phyloP scores from a whole-genome alignment of 64 coral and sea anemone genomes.

The Cladopsammia gracilis region DNA sequence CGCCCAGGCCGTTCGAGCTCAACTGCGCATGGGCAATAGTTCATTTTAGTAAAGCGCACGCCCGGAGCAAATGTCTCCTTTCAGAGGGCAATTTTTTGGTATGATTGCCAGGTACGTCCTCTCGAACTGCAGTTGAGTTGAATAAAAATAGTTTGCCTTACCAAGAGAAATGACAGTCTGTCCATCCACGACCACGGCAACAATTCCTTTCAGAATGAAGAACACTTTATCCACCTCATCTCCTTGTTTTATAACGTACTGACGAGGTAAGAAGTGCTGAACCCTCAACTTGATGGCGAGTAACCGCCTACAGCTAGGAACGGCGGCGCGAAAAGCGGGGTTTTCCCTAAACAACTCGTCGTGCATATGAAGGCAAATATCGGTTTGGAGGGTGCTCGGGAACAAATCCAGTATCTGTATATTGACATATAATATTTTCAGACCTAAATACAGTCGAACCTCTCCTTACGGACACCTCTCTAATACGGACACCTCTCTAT shows the following conservation, averaged over 20 bases:
- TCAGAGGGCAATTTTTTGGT: too few relatives aligned
- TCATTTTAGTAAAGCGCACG: too few relatives aligned
- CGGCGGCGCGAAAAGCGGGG: conserved; percentile 73
- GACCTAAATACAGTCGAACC: too few relatives aligned
- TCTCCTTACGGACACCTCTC: too few relatives aligned
- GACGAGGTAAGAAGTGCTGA: conserved; percentile 74
- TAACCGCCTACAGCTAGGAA: conserved; percentile 79
- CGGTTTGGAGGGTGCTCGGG: conserved; percentile 81
- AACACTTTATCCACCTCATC: conserved; percentile 81
- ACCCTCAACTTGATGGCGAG: conserved; percentile 76
- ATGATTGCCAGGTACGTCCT: too few relatives aligned
- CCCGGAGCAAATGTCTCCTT: too few relatives aligned
- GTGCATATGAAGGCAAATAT: conserved; percentile 90
- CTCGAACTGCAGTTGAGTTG: too few relatives aligned
- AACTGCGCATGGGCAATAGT: too few relatives aligned
- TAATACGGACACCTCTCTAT: too few relatives aligned
- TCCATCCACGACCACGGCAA: conserved; percentile 77
- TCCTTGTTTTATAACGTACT: conserved; percentile 93
- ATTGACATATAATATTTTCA: neutral
- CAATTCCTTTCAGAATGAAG: conserved; percentile 87
- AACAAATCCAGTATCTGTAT: conserved; percentile 81
- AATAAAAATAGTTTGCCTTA: neutral
- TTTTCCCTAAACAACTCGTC: conserved; percentile 71
- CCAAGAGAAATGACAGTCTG: conserved; percentile 73
- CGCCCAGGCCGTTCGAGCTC: too few relatives aligned